Conservation (phyloP, 2,888 invertebrate species). For the Callyntrura sp. region DNA sequence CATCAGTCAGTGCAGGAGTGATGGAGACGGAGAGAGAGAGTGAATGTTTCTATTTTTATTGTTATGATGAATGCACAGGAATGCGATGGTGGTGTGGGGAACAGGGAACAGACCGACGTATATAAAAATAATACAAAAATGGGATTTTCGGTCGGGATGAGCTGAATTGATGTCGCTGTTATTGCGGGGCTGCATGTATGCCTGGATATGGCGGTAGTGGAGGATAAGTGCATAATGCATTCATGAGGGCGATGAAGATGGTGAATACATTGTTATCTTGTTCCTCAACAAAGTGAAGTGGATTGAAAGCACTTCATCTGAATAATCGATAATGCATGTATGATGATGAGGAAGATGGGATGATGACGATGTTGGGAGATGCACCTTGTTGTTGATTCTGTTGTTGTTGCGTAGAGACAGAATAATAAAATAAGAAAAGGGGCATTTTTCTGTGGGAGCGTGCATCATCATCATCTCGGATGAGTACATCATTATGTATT, state of each 20-base stretch:
- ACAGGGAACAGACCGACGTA: not conserved
- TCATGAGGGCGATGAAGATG: not conserved
- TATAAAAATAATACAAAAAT: slow-evolving; percentile 9
- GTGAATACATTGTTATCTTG: slow-evolving; percentile 44
- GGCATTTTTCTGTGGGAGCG: slow-evolving; percentile 27
- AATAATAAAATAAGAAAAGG: not conserved
- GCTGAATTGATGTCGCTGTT: not conserved
- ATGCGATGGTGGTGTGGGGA: slow-evolving; percentile 23
- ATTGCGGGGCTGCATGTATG: not conserved
- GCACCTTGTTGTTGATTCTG: not conserved
- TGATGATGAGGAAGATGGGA: slow-evolving; percentile 36
- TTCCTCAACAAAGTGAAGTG: slow-evolving; percentile 48
- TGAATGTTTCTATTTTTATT: slow-evolving; percentile 62
- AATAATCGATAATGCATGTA: slow-evolving; percentile 72
- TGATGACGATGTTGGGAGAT: too few relatives aligned
- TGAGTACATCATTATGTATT: slow-evolving; percentile 48
- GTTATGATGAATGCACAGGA: slow-evolving; percentile 60
- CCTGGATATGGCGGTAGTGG: not conserved
- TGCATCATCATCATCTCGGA: not conserved
- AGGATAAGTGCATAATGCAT: not conserved
- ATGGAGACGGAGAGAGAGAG: not conserved
- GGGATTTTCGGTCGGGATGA: not conserved
- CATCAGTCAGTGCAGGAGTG: slow-evolving; percentile 40
- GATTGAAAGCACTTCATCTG: slow-evolving; percentile 68
- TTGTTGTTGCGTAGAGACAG: not conserved